Percentiles rank a stretch among this genome's conserved stretches.
These are phyloP conservation scores for Caerostris darwini DNA, from an alignment of 1,140 invertebrate species.

Conservation along the genomic window DNA sequence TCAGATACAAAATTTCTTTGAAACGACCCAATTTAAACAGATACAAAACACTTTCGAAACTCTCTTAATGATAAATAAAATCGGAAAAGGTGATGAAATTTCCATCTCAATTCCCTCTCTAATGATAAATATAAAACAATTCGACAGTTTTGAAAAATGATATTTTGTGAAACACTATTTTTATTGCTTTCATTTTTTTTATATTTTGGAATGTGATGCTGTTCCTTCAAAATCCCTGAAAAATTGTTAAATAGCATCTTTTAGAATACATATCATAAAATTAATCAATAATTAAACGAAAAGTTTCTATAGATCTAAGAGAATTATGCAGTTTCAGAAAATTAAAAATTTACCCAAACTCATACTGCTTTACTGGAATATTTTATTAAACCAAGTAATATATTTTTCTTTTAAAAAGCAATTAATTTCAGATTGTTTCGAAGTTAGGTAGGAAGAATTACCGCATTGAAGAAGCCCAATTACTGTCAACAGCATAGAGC, in stretches of 20 bases:
- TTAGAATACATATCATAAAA: background rate
- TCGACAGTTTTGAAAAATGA: background rate
- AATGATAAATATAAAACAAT: background rate
- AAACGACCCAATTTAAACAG: background rate
- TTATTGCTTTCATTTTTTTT: background rate
- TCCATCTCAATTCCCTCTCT: background rate
- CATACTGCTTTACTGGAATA: background rate
- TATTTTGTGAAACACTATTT: background rate
- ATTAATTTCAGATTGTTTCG: constrained; percentile 23
- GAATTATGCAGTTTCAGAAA: background rate
- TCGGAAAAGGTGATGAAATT: background rate
- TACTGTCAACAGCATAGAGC: constrained; percentile 24
- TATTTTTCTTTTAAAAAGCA: background rate
- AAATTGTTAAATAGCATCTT: background rate
- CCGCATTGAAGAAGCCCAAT: background rate
- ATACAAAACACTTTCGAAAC: background rate
- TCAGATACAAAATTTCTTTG: background rate
- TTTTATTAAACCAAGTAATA: background rate
- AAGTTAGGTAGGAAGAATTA: background rate
- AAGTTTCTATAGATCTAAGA: background rate
- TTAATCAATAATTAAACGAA: constrained; percentile 4
- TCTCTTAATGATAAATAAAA: background rate
- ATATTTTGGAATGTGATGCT: background rate
- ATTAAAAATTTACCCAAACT: background rate
- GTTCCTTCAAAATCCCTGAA: background rate